These are phyloP conservation scores for Agelas oroides DNA, from an alignment of 37 sponge, comb jelly and placozoan species.

Conservation along the genomic window DNA sequence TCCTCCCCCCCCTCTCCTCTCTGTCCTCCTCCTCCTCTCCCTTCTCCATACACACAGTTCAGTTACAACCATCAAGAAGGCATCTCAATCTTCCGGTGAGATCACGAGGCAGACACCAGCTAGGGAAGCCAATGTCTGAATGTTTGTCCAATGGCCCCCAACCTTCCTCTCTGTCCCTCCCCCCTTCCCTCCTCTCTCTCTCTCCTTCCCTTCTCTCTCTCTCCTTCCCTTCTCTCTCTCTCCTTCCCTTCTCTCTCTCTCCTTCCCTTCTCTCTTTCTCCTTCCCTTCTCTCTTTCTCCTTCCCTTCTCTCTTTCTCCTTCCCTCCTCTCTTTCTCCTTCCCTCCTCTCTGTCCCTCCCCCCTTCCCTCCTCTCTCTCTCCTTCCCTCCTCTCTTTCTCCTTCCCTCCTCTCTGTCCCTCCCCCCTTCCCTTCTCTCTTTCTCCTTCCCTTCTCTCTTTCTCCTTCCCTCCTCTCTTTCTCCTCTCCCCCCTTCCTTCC, in stretches of 20 bases:
- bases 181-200: not conserved
- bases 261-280: too few relatives aligned
- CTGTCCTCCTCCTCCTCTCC: not conserved
- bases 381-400: not conserved
- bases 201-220: not conserved
- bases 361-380: too few relatives aligned
- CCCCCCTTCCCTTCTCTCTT: not conserved
- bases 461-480: not conserved
- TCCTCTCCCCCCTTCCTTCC: not conserved
- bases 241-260: not conserved
- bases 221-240: not conserved
- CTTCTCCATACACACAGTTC: constrained; percentile 46
- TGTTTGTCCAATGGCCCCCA: not conserved
- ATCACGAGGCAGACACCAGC: not conserved
- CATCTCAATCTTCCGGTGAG: constrained; percentile 54
- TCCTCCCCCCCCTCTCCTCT: not conserved
- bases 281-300: not conserved
- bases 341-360: not conserved
- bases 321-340: too few relatives aligned
- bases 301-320: too few relatives aligned
- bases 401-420: not conserved
- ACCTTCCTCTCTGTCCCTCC: not conserved
- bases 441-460: not conserved
- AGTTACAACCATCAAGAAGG: constrained; percentile 43
- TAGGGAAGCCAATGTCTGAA: too few relatives aligned